Evolutionary conservation across 1,140 invertebrate species (phyloP), one percentile per base, ranked within the genome.

Genomic region (Atta colombica): DNA sequence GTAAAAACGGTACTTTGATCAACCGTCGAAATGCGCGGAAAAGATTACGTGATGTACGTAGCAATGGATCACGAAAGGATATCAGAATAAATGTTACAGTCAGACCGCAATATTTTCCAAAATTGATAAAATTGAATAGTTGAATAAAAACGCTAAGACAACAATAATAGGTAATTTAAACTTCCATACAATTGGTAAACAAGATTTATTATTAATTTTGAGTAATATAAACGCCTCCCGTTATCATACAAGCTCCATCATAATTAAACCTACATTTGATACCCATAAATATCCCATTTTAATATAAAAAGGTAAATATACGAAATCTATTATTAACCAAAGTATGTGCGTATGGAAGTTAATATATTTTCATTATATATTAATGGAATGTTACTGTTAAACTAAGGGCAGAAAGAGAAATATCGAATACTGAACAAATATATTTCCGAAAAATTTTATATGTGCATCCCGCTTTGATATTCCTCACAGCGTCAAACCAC

Each of bases 401-500:
- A 61, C 39, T 61, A 39, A 35, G 28, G 14, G 28, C 8, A 21
- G 28, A 31, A 84, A 84, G 55, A 75, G 25, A 84, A 84, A 84
- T 61, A 51, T 16, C 31, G 31, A 71, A 39, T 55, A 61, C 39
- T 31, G 18, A 35, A 31, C 18, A 45, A 81, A 74, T 28, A 45
- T 61, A 51, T 74, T 84, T 61, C 28, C n/a, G 25, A 74, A 87
- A 85, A 68, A 49, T 84, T 55, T 58, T 60, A 63, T 65, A 71
- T 61, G 12, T 60, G 39, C 68, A 49, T 74, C 55, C n/a, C 80
- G 66, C 72, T 88, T 84, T 78, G 31, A 74, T 89, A 77, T 88
- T 58, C 55, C 21, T 25, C 31, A 72, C 45, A 88, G n/a, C 78
- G 85, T 88, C 88, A 85, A 89, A 89, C 80, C 80, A 88, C 66